Evolutionary conservation across 2,888 invertebrate species (phyloP).

Genomic region (Eumacrocentrus americanus): DNA sequence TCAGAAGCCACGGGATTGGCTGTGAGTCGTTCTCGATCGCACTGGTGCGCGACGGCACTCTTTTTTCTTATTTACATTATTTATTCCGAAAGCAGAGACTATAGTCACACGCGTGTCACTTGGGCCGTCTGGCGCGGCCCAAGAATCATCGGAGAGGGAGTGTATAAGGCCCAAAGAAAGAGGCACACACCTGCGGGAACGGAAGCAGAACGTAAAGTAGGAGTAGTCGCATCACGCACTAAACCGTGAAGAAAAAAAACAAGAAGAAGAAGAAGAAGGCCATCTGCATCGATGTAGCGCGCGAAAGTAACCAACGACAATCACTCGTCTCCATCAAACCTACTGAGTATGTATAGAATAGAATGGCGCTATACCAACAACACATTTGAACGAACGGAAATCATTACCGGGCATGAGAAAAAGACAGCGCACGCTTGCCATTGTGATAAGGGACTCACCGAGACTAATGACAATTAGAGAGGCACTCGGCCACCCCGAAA

Average conservation of each 20-base stretch:
- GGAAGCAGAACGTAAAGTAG: conserved; percentile 37
- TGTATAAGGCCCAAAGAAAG: background rate
- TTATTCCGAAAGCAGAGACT: conserved; percentile 18
- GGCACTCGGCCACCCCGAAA: background rate
- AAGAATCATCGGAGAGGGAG: background rate
- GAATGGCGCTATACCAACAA: too few species aligned
- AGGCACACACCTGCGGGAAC: conserved; percentile 45
- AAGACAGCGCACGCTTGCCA: background rate
- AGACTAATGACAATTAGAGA: background rate
- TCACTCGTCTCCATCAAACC: conserved; percentile 33
- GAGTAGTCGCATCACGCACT: conserved; percentile 27
- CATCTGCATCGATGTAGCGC: conserved; percentile 33
- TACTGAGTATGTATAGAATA: conserved; percentile 22
- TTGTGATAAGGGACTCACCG: background rate
- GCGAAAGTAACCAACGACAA: conserved; percentile 29
- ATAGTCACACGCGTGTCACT: too few species aligned
- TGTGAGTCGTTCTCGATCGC: conserved; percentile 23
- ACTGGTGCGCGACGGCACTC: conserved; percentile 34
- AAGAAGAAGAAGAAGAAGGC: conserved; percentile 22
- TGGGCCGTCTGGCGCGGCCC: background rate
- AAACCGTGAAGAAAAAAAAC: conserved; percentile 27
- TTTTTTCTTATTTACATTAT: conserved; percentile 21
- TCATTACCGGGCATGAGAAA: conserved; percentile 33
- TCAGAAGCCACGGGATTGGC: conserved; percentile 34
- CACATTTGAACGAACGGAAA: conserved; percentile 31